phyloP scores from a whole-genome alignment of 2,797 vertebrate species.

The Halcyon chelicuti region DNA sequence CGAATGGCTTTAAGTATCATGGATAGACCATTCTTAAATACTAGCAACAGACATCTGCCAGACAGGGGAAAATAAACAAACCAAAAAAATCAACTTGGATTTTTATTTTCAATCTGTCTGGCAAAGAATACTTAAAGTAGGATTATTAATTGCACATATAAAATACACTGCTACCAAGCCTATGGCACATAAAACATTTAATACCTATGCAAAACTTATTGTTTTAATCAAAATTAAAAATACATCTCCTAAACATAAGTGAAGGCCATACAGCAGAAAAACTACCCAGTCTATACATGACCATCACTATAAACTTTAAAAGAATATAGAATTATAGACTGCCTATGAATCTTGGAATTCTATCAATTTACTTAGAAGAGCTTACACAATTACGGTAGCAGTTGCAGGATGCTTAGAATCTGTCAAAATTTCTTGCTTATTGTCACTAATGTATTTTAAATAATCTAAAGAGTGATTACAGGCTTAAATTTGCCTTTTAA shows the following conservation, averaged over 20 bases:
- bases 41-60: not conserved
- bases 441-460: constrained; percentile 24
- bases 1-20: not conserved
- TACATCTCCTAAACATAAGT: not conserved
- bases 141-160: not conserved
- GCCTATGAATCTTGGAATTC: not conserved
- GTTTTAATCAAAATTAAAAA: not conserved
- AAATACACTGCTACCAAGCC: not conserved
- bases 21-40: not conserved
- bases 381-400: not conserved
- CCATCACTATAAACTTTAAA: not conserved
- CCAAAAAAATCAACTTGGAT: not conserved
- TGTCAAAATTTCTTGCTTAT: constrained; percentile 12
- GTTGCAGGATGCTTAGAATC: not conserved
- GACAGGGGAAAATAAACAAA: not conserved
- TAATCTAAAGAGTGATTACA: constrained; percentile 2
- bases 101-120: not conserved
- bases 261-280: not conserved
- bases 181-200: not conserved
- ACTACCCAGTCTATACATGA: not conserved
- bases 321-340: not conserved
- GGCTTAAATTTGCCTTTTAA: constrained; percentile 42
- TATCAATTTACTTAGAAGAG: not conserved
- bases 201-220: not conserved
- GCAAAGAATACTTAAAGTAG: not conserved